Base-by-base conservation (phyloP, 2,888 invertebrate species). In the Oegoconia quadripuncta region DNA sequence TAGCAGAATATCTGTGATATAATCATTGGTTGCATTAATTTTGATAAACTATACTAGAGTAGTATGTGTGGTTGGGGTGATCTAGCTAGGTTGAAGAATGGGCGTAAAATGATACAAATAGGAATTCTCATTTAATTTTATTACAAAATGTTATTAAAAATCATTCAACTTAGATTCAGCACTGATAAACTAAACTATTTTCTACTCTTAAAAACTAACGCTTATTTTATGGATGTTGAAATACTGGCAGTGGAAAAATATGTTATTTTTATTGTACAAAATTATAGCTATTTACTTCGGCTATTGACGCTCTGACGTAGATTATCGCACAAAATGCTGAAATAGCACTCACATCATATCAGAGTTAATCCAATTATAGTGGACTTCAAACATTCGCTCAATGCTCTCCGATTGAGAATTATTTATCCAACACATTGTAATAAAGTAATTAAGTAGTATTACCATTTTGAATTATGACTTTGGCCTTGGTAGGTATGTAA, bases 191-290 rank as follows among this genome's bases (percentile, higher is more conserved):
- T 66, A 62, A 64, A 64, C 64, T 76, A 78, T 56, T 55, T 43
- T 48, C 71, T 73, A 75, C 66, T 68, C 64, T 64, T 66, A 56
- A 18, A 28, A 51, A 44, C 61, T 74, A 61, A 55, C 48, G 41
- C 52, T 58, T 66, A 66, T 62, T 54, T 60, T 73, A 76, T 76
- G 74, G 69, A 80, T 83, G 75, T 75, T 78, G 78, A 78, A 87
- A 88, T 88, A 87, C 88, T 88, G 87, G 88, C 88, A 88, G 88
- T 88, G 88, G 76, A 84, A 86, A 84, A 87, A 84, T 86, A 86
- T 76, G 51, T 39, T 49, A 43, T 41, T 48, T 59, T 63, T 55
- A 62, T 64, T 52, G 55, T 67, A 71, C 53, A 63, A 61, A 65
- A 66, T 61, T 66, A 64, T 49, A 54, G 39, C 52, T 65, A 58